Conservation (phyloP, 1,140 invertebrate species). For the Penaeus japonicus region DNA sequence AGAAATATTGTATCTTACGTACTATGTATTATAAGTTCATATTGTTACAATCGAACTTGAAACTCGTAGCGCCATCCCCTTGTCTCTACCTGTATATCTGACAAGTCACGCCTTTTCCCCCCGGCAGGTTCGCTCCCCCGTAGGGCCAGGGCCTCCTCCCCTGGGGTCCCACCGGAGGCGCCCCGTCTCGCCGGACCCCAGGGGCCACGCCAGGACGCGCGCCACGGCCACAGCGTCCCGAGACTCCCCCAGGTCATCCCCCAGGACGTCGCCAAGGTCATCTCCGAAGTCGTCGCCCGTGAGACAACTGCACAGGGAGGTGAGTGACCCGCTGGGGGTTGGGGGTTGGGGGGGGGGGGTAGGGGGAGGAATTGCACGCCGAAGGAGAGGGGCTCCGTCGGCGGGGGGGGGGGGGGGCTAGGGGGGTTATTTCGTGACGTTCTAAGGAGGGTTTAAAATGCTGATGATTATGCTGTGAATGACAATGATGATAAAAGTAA, state of each 20-base stretch:
- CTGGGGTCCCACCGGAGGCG: conserved; percentile 35
- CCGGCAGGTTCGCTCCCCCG: conserved; percentile 30
- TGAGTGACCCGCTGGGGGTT: background rate
- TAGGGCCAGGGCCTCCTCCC: conserved; percentile 23
- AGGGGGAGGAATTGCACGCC: no score
- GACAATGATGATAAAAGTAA: no score
- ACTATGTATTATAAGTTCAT: no score
- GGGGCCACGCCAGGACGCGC: conserved; percentile 18
- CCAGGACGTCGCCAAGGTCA: conserved; percentile 25
- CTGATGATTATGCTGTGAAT: no score
- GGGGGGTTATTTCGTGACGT: no score
- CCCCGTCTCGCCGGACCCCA: conserved; percentile 40
- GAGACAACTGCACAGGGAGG: conserved; percentile 36
- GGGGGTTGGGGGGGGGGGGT: background rate
- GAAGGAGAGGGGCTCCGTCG: background rate
- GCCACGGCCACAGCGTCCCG: background rate
- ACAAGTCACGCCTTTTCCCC: no score
- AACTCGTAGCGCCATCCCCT: no score
- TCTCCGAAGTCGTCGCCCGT: conserved; percentile 43
- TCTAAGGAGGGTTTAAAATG: background rate
- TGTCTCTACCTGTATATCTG: no score
- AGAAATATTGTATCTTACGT: no score
- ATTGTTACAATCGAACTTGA: no score
- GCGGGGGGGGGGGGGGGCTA: no score
- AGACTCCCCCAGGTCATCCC: conserved; percentile 44